Evolutionary conservation across 2,797 vertebrate species (phyloP), one percentile per base, ranked within the genome.

Genomic region (Dipus sagitta): DNA sequence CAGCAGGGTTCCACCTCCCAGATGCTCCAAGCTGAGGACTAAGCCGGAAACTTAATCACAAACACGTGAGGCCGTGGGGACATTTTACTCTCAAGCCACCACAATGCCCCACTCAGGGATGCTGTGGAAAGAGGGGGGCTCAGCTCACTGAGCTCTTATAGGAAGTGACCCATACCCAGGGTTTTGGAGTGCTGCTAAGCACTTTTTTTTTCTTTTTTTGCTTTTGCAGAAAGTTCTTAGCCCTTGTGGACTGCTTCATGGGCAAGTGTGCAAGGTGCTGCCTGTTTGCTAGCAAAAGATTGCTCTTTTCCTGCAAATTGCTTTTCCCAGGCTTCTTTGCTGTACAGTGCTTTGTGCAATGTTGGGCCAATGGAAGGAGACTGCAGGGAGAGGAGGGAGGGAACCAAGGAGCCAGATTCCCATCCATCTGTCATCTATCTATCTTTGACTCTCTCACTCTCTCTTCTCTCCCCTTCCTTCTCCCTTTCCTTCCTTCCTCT

Each of bases 191-290:
- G 0, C 64, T 17, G 77, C 74, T 90, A 95, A 77, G 72, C 24
- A 38, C 64, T 28, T 86, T 38, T 47, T 11, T n/a, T n/a, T n/a
- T n/a, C n/a, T n/a, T n/a, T n/a, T 90, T 91, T 75, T 84, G 77
- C 58, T 92, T 94, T 94, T 74, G 92, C 47, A 26, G 10, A 85
- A 85, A 18, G 64, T 91, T 58, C 64, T 80, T 67, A 23, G 68
- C 38, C 58, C 47, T 65, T 47, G 52, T 24, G 30, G 86, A 30
- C 54, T 8, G n/a, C 74, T 8, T 34, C 60, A 1, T 3, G 58
- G 60, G 58, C 52, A 76, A 77, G 62, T 0, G 0, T 20, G 24
- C 38, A 12, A 78, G 83, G 38, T 28, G 8, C 60, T 10, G 78
- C 67, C n/a, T 1, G 0, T 7, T 9, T 58, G 72, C 62, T 68